Base-by-base conservation (phyloP, 1,140 invertebrate genomes). In the Mylabris phalerata region DNA sequence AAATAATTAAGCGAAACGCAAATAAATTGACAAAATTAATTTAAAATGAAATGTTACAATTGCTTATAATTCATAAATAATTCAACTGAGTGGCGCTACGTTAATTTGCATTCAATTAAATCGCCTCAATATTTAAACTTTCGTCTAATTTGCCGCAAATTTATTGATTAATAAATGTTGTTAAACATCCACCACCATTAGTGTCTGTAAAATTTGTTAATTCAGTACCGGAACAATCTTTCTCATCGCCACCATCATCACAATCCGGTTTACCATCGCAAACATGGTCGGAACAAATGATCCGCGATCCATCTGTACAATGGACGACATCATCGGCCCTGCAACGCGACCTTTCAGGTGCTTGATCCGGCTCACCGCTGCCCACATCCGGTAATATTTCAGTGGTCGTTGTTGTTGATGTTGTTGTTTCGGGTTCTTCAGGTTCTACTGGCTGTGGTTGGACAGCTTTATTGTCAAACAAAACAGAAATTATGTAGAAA, bases 241-340 rank as follows among this genome's bases (percentile, higher is more conserved):
- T 48, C 68, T 82, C 81, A 69, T 84, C 82, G 42, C 73, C 71
- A 11, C 78, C 77, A 66, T 83, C 78, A 3, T 75, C 73, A 71
- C 85, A 87, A 66, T 86, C 78, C 2, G 24, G 24, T 3, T 54
- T 67, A 32, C 79, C 79, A 70, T 86, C 83, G 67, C 82, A 84
- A 32, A 63, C 59, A 64, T 82, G 76, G 57, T 76, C 78, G n/a
- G 75, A 69, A 63, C 80, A 81, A 63, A 82, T 79, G 41, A 60
- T 54, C 40, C 63, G 52, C 3, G 64, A 63, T 50, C 68, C 74
- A 43, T 71, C 60, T 9, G 26, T 40, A 62, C 82, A 84, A 9
- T 64, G 64, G 19, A 77, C 76, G 26, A 76, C 73, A 61, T 81
- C 77, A 68, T 84, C 82, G 10, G 78, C 79, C 42, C 81, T 74